Evolutionary conservation across 2,797 vertebrate species (phyloP).

Genomic region (Galagoides demidoff): DNA sequence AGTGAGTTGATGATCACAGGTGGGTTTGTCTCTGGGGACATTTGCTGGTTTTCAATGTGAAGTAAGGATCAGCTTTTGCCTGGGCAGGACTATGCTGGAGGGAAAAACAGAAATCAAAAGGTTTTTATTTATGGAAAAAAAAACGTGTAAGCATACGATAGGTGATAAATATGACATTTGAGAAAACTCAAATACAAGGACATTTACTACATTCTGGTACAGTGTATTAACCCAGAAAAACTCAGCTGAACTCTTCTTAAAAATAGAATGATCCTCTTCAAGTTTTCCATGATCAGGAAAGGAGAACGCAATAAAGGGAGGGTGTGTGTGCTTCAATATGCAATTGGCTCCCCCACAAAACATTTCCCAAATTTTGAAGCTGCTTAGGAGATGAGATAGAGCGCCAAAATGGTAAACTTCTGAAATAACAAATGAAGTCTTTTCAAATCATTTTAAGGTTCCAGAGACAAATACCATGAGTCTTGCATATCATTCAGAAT

Average conservation of each 20-base stretch:
- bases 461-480: not conserved
- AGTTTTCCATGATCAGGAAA: not conserved
- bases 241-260: not conserved
- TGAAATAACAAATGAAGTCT: not conserved
- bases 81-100: not conserved
- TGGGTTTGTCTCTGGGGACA: not conserved
- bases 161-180: not conserved
- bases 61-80: not conserved
- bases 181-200: not conserved
- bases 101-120: not conserved
- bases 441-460: not conserved
- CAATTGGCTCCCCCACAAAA: not conserved
- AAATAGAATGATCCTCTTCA: not conserved
- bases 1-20: not conserved
- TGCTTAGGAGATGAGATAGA: not conserved
- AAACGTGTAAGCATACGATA: not conserved
- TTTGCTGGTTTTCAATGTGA: not conserved
- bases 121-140: not conserved
- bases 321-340: not conserved
- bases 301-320: not conserved
- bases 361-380: not conserved
- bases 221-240: rapidly evolving
- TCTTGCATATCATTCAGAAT: not conserved
- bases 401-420: not conserved
- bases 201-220: rapidly evolving